Base-by-base conservation (phyloP, 1,140 invertebrate genomes). In the Dendroctonus valens region DNA sequence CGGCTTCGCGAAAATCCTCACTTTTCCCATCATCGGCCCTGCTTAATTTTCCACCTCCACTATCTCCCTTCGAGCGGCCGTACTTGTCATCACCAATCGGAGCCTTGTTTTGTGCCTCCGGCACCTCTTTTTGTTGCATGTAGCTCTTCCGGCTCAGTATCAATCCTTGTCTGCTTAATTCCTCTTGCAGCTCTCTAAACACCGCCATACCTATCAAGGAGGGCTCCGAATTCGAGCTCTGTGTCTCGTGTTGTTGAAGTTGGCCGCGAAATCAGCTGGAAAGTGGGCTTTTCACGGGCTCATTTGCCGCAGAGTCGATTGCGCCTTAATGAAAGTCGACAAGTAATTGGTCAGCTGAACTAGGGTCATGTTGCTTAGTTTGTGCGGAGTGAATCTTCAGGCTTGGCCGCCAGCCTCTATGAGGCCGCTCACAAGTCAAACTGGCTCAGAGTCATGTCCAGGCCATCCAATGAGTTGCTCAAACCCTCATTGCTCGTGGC, bases 321-420 rank as follows among this genome's bases (percentile, higher is more conserved):
- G 79, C 76, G 52, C 63, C 59, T 84, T 84, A 63, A 88, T 75
- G 71, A 86, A 87, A 38, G 86, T 85, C 3, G 88, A 85, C 7
- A 93, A 81, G 77, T 89, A 91, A 62, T 87, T 85, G 0, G 91
- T 93, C 26, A 94, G 82, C 78, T 94, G 91, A 9, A 91, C 89
- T 49, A 94, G 78, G 0, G 91, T 94, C 86, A 93, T 88, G 63
- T 87, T 89, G 39, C 90, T 91, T n/a, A 94, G 78, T 68, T 90
- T 85, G 44, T 83, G 82, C 0, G 90, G 84, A 0, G 89, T n/a
- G 90, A 72, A 94, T 89, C 61, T 87, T 85, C 14, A 94, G n/a
- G 78, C 74, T 89, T 90, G 26, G 75, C 71, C 0, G 92, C 90
- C 65, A 94, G 77, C 54, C n/a, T 94, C 90, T 67, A 88, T 87